Evolutionary conservation across 2,797 vertebrate genomes (phyloP).

Genomic region (Mormyrus hasselquistii): DNA sequence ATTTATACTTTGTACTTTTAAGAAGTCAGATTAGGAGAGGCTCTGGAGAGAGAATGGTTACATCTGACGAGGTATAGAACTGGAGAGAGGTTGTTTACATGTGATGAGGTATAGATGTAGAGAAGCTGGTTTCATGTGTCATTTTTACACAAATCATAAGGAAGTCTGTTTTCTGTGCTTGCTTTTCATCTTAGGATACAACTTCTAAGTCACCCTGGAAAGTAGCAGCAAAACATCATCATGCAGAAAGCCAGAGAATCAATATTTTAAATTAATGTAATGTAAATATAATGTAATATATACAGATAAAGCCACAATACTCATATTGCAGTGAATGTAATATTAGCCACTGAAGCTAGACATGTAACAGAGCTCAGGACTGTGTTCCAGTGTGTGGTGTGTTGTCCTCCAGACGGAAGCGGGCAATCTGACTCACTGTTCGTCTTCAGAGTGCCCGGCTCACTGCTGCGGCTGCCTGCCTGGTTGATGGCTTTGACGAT

Average conservation of each 20-base stretch:
- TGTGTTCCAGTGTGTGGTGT: neutral
- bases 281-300: neutral
- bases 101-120: neutral
- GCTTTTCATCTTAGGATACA: neutral
- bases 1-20: neutral
- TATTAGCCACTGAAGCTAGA: neutral
- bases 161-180: neutral
- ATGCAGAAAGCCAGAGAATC: neutral
- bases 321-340: neutral
- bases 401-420: neutral
- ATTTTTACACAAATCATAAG: neutral
- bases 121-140: neutral
- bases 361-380: neutral
- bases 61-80: neutral
- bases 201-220: neutral
- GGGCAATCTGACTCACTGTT: slow-evolving; percentile 69
- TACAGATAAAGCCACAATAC: neutral
- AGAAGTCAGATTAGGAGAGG: neutral
- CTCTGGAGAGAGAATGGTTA: neutral
- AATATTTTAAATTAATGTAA: neutral
- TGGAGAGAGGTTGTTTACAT: neutral
- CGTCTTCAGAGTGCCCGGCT: slow-evolving; percentile 90
- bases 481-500: slow-evolving; percentile 97
- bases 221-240: neutral
- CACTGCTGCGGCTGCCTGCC: slow-evolving; percentile 89